Evolutionary conservation across 2,888 invertebrate species (phyloP).

Genomic region (Minunthozetes semirufus): DNA sequence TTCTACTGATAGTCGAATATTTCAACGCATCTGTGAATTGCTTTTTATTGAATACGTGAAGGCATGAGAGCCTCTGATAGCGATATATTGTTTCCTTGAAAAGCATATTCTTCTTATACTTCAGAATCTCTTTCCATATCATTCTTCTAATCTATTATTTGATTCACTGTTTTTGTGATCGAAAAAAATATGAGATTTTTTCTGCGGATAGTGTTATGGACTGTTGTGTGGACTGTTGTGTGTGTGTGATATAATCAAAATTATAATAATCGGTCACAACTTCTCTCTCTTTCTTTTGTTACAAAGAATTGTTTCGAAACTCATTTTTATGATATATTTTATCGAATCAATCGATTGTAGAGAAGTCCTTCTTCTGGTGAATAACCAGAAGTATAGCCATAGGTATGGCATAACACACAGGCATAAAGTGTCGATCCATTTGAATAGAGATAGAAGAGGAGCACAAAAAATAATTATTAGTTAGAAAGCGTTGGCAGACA

Average conservation of each 20-base stretch:
- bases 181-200: constrained; percentile 10
- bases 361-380: neutral
- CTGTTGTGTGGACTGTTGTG: neutral
- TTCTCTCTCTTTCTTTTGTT: neutral
- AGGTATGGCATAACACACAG: neutral
- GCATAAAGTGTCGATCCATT: neutral
- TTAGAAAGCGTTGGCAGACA: constrained; percentile 22
- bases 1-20: neutral
- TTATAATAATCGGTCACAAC: constrained; percentile 11
- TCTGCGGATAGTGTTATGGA: no score
- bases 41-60: constrained; percentile 8
- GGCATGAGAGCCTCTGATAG: constrained; percentile 8
- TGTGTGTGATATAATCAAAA: neutral
- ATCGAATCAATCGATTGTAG: constrained; percentile 12
- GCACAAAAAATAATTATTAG: neutral
- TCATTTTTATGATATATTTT: neutral
- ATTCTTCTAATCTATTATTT: neutral
- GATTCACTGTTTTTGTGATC: neutral
- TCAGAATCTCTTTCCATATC: no score
- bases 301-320: neutral
- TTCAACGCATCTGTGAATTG: constrained; percentile 26
- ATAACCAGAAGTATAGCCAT: neutral
- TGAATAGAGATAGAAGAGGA: neutral
- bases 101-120: neutral
- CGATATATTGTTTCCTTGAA: neutral